Conservation (phyloP, 1,140 invertebrate genomes). For the Idris sp. region DNA sequence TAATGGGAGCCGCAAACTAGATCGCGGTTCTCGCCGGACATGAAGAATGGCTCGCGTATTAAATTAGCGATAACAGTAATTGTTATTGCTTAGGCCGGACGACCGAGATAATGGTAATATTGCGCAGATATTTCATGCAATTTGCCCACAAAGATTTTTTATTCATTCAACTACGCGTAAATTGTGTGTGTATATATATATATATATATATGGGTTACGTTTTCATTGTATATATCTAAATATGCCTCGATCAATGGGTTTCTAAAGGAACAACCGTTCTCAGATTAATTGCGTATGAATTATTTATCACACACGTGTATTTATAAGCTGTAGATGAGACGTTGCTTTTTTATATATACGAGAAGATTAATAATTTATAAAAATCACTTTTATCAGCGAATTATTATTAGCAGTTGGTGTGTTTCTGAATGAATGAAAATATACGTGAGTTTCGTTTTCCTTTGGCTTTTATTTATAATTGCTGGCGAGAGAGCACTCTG, state of each 20-base stretch:
- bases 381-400: constrained; percentile 12
- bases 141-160: constrained; percentile 52
- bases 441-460: constrained; percentile 1
- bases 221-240: constrained; percentile 38
- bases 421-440: constrained; percentile 35
- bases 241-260: constrained; percentile 34
- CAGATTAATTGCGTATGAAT: constrained; percentile 40
- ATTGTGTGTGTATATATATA: too few relatives aligned
- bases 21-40: constrained; percentile 58
- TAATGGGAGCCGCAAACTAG: constrained; percentile 66
- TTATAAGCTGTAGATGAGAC: constrained; percentile 5
- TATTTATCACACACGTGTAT: constrained; percentile 43
- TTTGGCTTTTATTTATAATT: constrained; percentile 11
- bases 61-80: constrained; percentile 74
- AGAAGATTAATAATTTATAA: constrained; percentile 35
- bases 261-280: constrained; percentile 7
- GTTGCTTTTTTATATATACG: too few relatives aligned
- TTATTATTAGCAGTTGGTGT: neutral
- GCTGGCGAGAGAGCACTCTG: neutral
- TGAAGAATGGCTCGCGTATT: constrained; percentile 68
- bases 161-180: constrained; percentile 40
- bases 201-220: constrained; percentile 44
- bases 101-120: constrained; percentile 63
- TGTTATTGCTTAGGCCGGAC: constrained; percentile 69
- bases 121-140: constrained; percentile 62